Base-by-base conservation (phyloP, 1,140 invertebrate genomes). In the Heliconius hermathena region DNA sequence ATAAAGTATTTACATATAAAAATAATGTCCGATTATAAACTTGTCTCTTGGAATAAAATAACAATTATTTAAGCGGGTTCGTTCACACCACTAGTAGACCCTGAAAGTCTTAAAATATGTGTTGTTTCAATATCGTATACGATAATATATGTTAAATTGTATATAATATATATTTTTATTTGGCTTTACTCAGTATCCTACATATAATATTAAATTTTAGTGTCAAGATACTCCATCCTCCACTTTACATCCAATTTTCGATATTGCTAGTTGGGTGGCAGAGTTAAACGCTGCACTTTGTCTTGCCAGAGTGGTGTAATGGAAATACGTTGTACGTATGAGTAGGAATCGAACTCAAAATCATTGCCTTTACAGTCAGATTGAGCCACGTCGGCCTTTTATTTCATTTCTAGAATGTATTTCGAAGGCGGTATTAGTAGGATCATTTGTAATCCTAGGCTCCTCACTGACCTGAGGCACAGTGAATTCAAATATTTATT, bases 1-100 rank as follows among this genome's bases (percentile, higher is more conserved):
- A 66, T 66, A 66, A 0, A 66, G 60, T 6, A 13, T 66, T 66
- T 66, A 66, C 11, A 66, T 66, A 66, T 66, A 66, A 66, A 66
- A 66, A 66, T 66, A 66, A 66, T 29, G 22, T 66, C 26, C 60
- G 60, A 66, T 66, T 66, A 66, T 66, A 66, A 66, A 66, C 60
- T 66, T 66, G 60, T 66, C 60, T 66, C 60, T 26, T 11, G 9
- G 60, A 26, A 66, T 66, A 66, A 66, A 66, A 66, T 66, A 66
- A 66, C 60, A 29, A 66, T 66, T 66, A 29, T 66, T 66, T 29
- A 29, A 66, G 60, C 60, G 60, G 22, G 60, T 66, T 66, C 60
- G 60, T 66, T 66, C 60, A 66, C 60, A 66, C 22, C 60, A 26
- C 9, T 9, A 5, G 60, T 66, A 66, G 60, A 66, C 60, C 60